Conservation (phyloP, 35 echinoderm and acorn worm genomes). For the Stichopus chloronotus region DNA sequence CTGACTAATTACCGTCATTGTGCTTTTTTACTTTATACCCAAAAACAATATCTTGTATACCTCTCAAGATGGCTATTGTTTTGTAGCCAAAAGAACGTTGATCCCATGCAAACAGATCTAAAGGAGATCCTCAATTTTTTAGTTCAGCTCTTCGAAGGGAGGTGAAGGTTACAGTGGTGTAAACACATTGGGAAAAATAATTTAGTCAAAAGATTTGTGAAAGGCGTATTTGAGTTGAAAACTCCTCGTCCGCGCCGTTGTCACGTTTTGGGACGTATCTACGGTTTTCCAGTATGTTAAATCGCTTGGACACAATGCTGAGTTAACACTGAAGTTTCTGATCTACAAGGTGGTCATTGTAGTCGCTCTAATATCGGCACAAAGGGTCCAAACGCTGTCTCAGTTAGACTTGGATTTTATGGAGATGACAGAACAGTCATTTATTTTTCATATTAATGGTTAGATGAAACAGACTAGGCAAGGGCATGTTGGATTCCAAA, state of each 20-base stretch:
- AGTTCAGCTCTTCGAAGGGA: constrained; percentile 10
- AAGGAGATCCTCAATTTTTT: constrained; percentile 32
- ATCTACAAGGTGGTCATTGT: constrained; percentile 52
- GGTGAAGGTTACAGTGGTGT: constrained; percentile 22
- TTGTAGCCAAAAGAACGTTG: constrained; percentile 44
- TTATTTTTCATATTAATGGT: constrained; percentile 33
- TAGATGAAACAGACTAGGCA: constrained; percentile 13
- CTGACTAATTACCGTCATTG: no score
- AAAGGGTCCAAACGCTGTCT: constrained; percentile 46
- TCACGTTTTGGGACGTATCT: no score
- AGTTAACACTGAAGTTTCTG: constrained; percentile 35
- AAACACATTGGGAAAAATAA: constrained; percentile 27
- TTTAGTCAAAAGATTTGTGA: constrained; percentile 17
- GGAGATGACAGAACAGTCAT: constrained; percentile 6
- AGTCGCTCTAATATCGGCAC: constrained; percentile 43
- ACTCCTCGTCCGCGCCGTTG: constrained; percentile 15
- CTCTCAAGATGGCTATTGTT: constrained; percentile 32
- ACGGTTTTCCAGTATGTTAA: constrained; percentile 40
- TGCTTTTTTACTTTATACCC: no score
- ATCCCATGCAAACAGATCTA: constrained; percentile 54
- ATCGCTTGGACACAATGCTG: neutral
- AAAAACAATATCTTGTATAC: constrained; percentile 51
- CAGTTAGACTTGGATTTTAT: constrained; percentile 39
- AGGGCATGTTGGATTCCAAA: constrained; percentile 25
- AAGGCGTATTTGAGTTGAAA: neutral